Base-by-base conservation (phyloP, 2,113 vertebrate species). In the Drymodes brunneopygia region DNA sequence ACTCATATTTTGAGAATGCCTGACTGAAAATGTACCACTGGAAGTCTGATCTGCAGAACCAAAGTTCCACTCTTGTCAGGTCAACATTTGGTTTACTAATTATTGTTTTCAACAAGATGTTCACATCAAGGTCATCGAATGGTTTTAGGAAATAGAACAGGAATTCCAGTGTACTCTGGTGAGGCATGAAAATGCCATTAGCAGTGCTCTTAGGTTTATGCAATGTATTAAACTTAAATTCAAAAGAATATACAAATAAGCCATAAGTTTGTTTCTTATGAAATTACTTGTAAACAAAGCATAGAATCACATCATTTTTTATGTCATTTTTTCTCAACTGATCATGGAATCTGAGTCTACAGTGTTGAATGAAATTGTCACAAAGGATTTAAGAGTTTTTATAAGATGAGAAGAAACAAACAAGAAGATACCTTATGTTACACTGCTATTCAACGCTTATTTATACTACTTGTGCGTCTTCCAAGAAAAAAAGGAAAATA, bases 291-390 rank as follows among this genome's bases (percentile, higher is more conserved):
- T 36, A 74, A 57, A 54, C 5, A 60, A 92, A 78, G 33, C 16
- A 64, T 18, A 54, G 31, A 73, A 62, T 82, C 1, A 5, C 56
- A 16, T 31, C 0, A 25, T 11, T 45, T 78, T 80, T 70, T 13
- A 21, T 0, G 0, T 19, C 1, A 0, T 12, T 42, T 62, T 70
- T 40, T 15, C 47, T 66, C 28, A 58, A 7, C 11, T 62, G 51
- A 33, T 51, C 25, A 24, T 40, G 36, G 57, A 56, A 27, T 75
- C 75, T 71, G 50, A 72, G 35, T 81, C 33, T 47, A 53, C 60
- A 75, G 29, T 5, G 18, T 11, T 48, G n/a, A 24, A 53, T 3
- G 22, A 74, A 89, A 62, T 81, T 42, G 10, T 36, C 38, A 18
- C 20, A 23, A 57, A 71, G n/a, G 1, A 1, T 78, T 84, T 66